phyloP scores from a whole-genome alignment of 1,140 invertebrate species.

The Drosophila sproati region DNA sequence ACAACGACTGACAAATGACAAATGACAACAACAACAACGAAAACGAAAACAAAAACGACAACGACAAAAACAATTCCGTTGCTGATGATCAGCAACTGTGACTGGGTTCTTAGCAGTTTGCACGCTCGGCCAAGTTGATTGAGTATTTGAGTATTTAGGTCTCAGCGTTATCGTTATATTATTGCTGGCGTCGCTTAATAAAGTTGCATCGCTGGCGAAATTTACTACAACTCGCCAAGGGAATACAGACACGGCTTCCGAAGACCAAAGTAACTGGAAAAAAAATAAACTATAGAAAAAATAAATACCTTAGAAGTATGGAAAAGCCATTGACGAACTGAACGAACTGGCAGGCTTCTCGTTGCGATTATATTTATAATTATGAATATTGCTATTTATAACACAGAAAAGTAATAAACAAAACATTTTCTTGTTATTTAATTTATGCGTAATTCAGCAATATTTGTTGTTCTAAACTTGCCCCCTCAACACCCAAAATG shows the following conservation, averaged over 20 bases:
- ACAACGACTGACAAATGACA: background rate
- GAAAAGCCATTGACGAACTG: background rate
- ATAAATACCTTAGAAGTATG: background rate
- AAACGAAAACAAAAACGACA: conserved; percentile 21
- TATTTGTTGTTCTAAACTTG: conserved; percentile 8
- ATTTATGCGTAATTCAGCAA: conserved; percentile 27
- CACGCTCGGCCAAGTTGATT: conserved; percentile 34
- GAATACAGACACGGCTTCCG: conserved; percentile 46
- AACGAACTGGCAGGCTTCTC: conserved; percentile 4
- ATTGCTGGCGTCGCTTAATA: conserved; percentile 46
- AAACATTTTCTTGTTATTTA: conserved; percentile 3
- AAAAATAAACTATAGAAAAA: background rate
- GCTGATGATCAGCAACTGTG: conserved; percentile 19
- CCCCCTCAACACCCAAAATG: conserved; percentile 52
- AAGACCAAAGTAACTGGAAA: background rate
- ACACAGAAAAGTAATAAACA: conserved; percentile 18
- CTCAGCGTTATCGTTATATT: conserved; percentile 61
- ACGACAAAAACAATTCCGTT: conserved; percentile 4
- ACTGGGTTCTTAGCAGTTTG: conserved; percentile 5
- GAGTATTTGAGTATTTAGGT: conserved; percentile 62
- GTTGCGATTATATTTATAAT: conserved; percentile 34
- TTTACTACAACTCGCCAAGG: conserved; percentile 35
- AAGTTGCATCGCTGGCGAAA: conserved; percentile 55
- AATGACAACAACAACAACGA: conserved; percentile 11
- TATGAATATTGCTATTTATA: conserved; percentile 33